Conservation (phyloP, 2,797 vertebrate species). For the Gymnothorax reevesii region DNA sequence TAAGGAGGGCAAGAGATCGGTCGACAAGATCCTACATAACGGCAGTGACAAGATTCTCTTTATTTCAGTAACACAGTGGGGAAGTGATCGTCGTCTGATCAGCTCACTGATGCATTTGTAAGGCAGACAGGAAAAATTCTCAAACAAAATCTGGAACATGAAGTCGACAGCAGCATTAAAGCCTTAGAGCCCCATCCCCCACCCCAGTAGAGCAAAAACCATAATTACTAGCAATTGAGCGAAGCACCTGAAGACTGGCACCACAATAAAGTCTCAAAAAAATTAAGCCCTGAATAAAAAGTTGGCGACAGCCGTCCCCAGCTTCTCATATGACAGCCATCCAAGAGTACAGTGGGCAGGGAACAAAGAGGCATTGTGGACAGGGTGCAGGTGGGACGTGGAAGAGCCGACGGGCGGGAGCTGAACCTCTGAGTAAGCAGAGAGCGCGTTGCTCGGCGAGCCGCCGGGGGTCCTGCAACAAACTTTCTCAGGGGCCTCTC, state of each 20-base stretch:
- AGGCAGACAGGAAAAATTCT: background rate
- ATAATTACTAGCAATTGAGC: background rate
- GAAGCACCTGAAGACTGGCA: constrained; percentile 2
- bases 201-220: background rate
- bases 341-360: constrained; percentile 55
- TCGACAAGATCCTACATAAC: background rate
- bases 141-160: background rate
- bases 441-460: constrained; percentile 29
- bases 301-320: constrained; percentile 61
- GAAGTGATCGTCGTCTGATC: background rate
- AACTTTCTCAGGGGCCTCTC: constrained; percentile 53
- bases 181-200: background rate
- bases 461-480: constrained; percentile 43
- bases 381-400: constrained; percentile 64
- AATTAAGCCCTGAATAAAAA: constrained; percentile 49
- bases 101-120: background rate
- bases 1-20: background rate
- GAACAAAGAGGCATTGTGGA: constrained; percentile 71
- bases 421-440: constrained; percentile 51
- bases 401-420: constrained; percentile 49
- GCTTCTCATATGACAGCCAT: constrained; percentile 70
- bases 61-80: background rate
- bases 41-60: background rate
- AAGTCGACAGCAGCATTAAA: background rate
- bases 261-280: background rate